Base-by-base conservation (phyloP, 2,113 vertebrate genomes). In the Nestor notabilis region DNA sequence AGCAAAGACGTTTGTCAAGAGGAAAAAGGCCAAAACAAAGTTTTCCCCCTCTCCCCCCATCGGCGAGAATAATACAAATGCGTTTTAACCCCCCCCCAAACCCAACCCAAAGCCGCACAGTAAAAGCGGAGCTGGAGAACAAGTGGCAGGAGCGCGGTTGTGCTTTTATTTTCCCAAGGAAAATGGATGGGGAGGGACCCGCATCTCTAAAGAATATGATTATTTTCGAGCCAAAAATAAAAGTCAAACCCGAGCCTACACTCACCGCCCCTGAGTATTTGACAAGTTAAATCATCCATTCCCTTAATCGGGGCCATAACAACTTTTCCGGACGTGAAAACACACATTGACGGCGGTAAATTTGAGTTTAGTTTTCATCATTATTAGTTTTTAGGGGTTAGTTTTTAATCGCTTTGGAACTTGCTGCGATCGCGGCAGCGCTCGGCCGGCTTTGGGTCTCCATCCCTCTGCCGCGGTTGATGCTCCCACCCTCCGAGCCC, bases 1-100 rank as follows among this genome's bases (percentile, higher is more conserved):
- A 55, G 97, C 96, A 97, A 96, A 97, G 89, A 91, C 96, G 74
- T 95, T 97, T 95, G 97, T 90, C 83, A 94, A 56, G 87, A 91
- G 80, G 53, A 65, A 94, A 77, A 95, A 95, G 50, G 43, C 72
- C 95, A 87, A 92, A 95, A 96, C 68, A 95, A 97, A 97, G 96
- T 97, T 95, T 66, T 9, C 2, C 16, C 13, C 13, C 12, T 29
- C 49, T 16, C 7, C 17, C 43, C 25, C 17, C 47, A 3, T 10
- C 43, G 15, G 4, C 15, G 16, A 19, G 15, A 66, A 69, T 19
- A 35, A 60, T 9, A 46, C 58, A 83, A 52, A 25, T 1, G 20
- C 13, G 3, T 39, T 25, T 2, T 11, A 21, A n/a, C 6, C 11
- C 29, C 18, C 56, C 13, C 15, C 23, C 35, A 15, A 56, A 9